Conservation (phyloP, 2,888 invertebrate species). For the Epinotia bilunana region DNA sequence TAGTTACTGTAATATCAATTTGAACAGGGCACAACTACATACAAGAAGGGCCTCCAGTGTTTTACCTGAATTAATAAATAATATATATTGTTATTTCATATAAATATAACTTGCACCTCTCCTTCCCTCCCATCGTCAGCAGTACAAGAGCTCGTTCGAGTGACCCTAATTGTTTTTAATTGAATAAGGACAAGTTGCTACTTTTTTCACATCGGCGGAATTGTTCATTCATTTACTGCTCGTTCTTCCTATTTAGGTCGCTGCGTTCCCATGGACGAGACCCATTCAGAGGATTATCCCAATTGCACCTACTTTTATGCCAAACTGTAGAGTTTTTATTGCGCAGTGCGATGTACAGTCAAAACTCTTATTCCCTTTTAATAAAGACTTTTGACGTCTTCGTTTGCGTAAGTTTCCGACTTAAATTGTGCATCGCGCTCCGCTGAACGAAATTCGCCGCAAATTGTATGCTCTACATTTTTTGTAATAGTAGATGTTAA, state of each 20-base stretch:
- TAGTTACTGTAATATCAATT: too few relatives aligned
- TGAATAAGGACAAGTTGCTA: constrained; percentile 69
- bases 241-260: constrained; percentile 64
- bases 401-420: neutral
- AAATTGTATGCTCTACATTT: too few relatives aligned
- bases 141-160: constrained; percentile 52
- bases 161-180: constrained; percentile 82
- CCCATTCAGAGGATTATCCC: neutral
- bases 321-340: neutral
- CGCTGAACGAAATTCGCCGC: too few relatives aligned
- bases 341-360: neutral
- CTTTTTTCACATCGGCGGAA: constrained; percentile 65
- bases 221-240: constrained; percentile 71
- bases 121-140: neutral
- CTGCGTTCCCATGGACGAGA: constrained; percentile 46
- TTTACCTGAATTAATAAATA: too few relatives aligned
- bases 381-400: too few relatives aligned
- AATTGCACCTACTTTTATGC: neutral
- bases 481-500: too few relatives aligned
- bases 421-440: neutral
- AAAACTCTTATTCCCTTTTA: too few relatives aligned
- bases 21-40: too few relatives aligned
- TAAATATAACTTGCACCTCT: neutral
- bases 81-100: neutral
- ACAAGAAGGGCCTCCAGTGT: too few relatives aligned